These are phyloP conservation scores for Todiramphus saurophagus DNA, from an alignment of 2,113 vertebrate species.

Conservation along the genomic window DNA sequence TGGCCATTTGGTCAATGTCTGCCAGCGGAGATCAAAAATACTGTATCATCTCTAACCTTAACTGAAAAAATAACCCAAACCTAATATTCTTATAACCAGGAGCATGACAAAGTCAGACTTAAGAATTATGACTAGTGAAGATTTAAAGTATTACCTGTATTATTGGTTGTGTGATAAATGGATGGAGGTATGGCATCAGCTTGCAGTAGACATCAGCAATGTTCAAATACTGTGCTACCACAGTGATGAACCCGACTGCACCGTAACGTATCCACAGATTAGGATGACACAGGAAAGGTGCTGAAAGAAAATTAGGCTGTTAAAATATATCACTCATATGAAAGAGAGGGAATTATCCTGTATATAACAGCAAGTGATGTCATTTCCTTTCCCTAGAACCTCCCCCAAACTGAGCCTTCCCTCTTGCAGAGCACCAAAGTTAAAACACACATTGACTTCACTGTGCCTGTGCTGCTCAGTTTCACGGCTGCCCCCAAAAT, in stretches of 20 bases:
- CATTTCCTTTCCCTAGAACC: not conserved
- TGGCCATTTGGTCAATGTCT: not conserved
- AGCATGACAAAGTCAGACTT: not conserved
- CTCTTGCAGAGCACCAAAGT: not conserved
- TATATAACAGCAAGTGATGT: not conserved
- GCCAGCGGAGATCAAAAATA: not conserved
- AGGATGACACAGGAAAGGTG: constrained; percentile 95
- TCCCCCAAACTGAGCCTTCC: not conserved
- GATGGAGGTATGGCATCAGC: constrained; percentile 92
- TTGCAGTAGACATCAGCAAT: constrained; percentile 98
- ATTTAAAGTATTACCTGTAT: constrained; percentile 85
- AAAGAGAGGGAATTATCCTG: not conserved
- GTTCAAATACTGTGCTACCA: constrained; percentile 93
- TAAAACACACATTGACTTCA: not conserved
- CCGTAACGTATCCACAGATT: constrained; percentile 98
- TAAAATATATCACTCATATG: not conserved
- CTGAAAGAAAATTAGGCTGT: constrained; percentile 56
- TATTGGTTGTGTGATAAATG: constrained; percentile 94
- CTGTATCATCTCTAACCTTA: not conserved
- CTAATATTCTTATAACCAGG: not conserved
- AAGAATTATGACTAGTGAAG: not conserved
- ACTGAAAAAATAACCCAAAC: not conserved
- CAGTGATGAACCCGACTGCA: constrained; percentile 95
- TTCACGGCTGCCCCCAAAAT: not conserved
- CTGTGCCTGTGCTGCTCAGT: not conserved